These are phyloP conservation scores for Anticlea derivata DNA, from an alignment of 2,888 invertebrate genomes.

Conservation along the genomic window DNA sequence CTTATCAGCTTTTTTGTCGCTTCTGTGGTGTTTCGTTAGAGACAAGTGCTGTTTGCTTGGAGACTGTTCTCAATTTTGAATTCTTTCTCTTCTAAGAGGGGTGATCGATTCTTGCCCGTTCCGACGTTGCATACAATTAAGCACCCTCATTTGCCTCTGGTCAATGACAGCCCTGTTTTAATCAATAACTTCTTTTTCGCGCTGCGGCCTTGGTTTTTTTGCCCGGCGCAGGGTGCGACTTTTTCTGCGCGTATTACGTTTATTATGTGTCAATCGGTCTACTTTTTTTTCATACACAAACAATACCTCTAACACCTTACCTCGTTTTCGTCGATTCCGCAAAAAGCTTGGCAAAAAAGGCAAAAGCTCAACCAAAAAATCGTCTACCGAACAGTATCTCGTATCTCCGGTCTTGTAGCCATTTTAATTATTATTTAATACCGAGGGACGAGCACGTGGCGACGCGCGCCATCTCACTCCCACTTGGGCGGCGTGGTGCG, in stretches of 20 bases:
- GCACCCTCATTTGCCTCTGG: conserved; percentile 83
- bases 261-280: conserved; percentile 76
- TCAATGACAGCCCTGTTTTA: conserved; percentile 83
- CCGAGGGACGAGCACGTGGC: conserved; percentile 83
- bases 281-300: conserved; percentile 55
- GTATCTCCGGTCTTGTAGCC: conserved; percentile 81
- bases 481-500: conserved; percentile 42
- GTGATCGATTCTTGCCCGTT: conserved; percentile 63
- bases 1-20: conserved; percentile 2
- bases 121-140: conserved; percentile 79
- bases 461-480: conserved; percentile 62
- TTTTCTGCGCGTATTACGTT: conserved; percentile 79
- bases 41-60: conserved; percentile 32
- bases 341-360: conserved; percentile 78
- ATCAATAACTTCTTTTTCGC: conserved; percentile 84
- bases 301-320: conserved; percentile 54
- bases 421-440: conserved; percentile 85
- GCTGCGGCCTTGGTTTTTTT: conserved; percentile 82
- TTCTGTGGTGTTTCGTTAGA: conserved; percentile 5
- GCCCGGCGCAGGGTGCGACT: conserved; percentile 79
- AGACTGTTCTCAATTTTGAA: conserved; percentile 48
- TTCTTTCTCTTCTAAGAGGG: conserved; percentile 45
- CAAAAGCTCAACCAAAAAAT: conserved; percentile 81
- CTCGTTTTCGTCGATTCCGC: conserved; percentile 68
- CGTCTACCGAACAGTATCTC: conserved; percentile 80